A percentile compares a stretch with the other conserved stretches of the same genome.
These are phyloP conservation scores for Gastrophryne carolinensis DNA, from an alignment of 2,797 vertebrate genomes.

Conservation along the genomic window DNA sequence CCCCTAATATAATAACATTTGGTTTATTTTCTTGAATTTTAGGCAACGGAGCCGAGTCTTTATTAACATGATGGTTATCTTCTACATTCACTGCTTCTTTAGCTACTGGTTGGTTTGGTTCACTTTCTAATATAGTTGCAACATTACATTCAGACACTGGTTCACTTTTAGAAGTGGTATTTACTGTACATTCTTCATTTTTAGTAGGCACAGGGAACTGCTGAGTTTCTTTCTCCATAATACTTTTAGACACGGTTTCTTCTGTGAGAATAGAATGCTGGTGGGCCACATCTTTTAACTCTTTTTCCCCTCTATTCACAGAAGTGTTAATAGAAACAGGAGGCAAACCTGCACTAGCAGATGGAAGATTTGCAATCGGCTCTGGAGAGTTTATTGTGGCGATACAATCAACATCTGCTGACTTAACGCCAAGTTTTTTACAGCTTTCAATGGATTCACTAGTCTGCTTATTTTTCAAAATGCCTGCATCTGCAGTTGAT, in stretches of 20 bases:
- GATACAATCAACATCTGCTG: constrained; percentile 18
- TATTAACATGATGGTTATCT: not conserved
- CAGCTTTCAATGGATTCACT: not conserved
- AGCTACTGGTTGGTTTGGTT: not conserved
- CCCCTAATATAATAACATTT: not conserved
- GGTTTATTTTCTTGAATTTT: not conserved
- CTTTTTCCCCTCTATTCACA: not conserved
- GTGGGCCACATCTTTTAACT: not conserved
- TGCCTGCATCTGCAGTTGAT: not conserved
- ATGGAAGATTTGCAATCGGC: not conserved
- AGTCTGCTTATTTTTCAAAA: not conserved
- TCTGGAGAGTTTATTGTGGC: not conserved
- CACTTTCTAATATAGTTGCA: not conserved
- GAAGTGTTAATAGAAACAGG: no score
- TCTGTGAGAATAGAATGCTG: not conserved
- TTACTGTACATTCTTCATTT: constrained; percentile 12
- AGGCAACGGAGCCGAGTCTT: not conserved
- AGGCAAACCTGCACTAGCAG: not conserved
- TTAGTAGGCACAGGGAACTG: constrained; percentile 1
- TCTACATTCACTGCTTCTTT: not conserved
- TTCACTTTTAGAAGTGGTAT: not conserved
- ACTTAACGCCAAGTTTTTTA: no score
- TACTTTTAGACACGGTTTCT: not conserved
- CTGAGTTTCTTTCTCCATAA: not conserved
- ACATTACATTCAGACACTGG: not conserved